phyloP scores from a whole-genome alignment of 2,797 vertebrate genomes.

The Acanthis flammea region DNA sequence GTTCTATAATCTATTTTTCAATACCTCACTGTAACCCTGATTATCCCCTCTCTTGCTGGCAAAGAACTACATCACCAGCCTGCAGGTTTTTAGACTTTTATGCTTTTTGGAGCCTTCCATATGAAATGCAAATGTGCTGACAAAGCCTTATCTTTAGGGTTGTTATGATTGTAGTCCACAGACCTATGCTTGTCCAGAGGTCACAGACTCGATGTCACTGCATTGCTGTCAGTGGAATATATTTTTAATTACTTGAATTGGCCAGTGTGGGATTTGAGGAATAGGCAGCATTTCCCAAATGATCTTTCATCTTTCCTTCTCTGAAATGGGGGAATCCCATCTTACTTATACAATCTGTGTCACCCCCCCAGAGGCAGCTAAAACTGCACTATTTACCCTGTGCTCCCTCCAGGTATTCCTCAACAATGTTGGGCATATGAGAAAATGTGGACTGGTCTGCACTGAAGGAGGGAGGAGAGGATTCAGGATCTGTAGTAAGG shows the following conservation, averaged over 20 bases:
- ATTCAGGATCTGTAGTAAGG: rapidly evolving
- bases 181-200: not conserved
- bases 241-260: not conserved
- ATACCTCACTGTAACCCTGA: not conserved
- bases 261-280: not conserved
- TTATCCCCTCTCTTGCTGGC: not conserved
- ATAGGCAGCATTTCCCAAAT: not conserved
- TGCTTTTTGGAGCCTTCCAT: not conserved
- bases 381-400: rapidly evolving
- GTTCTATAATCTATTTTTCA: not conserved
- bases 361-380: not conserved
- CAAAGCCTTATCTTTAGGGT: not conserved
- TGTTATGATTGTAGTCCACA: not conserved
- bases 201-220: not conserved
- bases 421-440: rapidly evolving
- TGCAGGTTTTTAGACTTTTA: not conserved
- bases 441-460: not conserved
- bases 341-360: not conserved
- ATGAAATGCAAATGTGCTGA: not conserved
- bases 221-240: not conserved
- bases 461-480: not conserved
- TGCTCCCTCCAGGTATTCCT: not conserved
- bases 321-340: not conserved
- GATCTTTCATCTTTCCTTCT: not conserved
- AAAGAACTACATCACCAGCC: not conserved